These are phyloP conservation scores for Polydrusus tereticollis DNA, from an alignment of 2,888 invertebrate genomes.

Conservation along the genomic window DNA sequence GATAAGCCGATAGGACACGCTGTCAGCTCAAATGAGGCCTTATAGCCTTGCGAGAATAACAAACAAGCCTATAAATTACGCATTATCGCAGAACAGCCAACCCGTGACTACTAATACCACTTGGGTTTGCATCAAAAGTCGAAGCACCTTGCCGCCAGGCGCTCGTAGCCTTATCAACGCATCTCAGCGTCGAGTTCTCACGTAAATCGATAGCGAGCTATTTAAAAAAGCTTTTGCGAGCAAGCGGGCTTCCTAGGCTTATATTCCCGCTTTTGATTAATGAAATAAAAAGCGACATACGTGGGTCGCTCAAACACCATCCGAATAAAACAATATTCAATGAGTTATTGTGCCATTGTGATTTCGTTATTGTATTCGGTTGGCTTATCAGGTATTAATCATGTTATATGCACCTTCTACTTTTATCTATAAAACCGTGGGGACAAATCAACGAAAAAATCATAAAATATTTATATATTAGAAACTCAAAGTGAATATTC, in stretches of 20 bases:
- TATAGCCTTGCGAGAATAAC: conserved; percentile 59
- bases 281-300: conserved; percentile 10
- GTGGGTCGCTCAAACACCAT: not conserved
- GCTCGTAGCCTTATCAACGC: conserved; percentile 36
- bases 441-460: too few species aligned
- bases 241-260: not conserved
- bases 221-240: conserved; percentile 22
- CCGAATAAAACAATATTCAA: not conserved
- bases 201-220: conserved; percentile 33
- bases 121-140: conserved; percentile 51
- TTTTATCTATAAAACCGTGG: too few species aligned
- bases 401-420: too few species aligned
- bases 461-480: too few species aligned
- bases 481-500: too few species aligned
- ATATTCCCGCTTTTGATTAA: conserved; percentile 1
- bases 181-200: conserved; percentile 39
- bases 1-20: conserved; percentile 65
- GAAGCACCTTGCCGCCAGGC: conserved; percentile 34
- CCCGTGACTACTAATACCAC: conserved; percentile 56
- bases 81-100: conserved; percentile 56
- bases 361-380: too few species aligned
- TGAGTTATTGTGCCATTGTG: not conserved
- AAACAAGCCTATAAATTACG: conserved; percentile 60
- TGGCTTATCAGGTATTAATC: too few species aligned
- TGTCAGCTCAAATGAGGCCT: conserved; percentile 59